Evolutionary conservation across 2,888 invertebrate species (phyloP), one percentile per base, ranked within the genome.

Genomic region (Matsumyia berberina): DNA sequence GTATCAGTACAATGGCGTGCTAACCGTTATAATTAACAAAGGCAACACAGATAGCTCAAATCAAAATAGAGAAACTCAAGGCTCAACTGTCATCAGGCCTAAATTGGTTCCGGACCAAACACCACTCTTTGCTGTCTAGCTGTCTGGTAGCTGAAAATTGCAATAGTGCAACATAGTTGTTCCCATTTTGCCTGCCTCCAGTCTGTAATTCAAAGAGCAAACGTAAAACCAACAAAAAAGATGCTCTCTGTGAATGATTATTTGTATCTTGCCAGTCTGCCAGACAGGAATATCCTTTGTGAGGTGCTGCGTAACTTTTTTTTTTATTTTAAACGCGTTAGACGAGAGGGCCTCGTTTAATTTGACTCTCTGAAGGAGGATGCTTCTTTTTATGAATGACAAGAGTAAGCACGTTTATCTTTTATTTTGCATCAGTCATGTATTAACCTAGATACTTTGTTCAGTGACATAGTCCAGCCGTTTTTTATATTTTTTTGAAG

Each of bases 391-490:
- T 46, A 44, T 57, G 24, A 57, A 44, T 60, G 15, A 12, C 17
- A 44, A 44, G 15, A 44, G 44, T 17, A 9, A 49, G 1, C 17
- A 12, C n/a, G 31, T 12, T 3, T 42, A 12, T 12, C n/a, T 46
- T 12, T 29, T 17, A 35, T 7, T n/a, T 33, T 31, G 17, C 58
- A 62, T 15, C 19, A 29, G 53, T 19, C 60, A 24, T 29, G 35
- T 55, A 51, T 51, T 77, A 77, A 62, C 78, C 62, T 15, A 78
- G 57, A 70, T 64, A 70, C 60, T 55, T 64, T 49, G 55, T 46
- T 72, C 55, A 78, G 64, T 78, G 39, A 58, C 15, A 46, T 9
- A 74, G 74, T 74, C 80, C 67, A 67, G 74, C 60, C 74, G 37
- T 39, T 73, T 62, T 19, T 55, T 46, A 5, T 15, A 17, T 12